Conservation (phyloP, 2,888 invertebrate species). For the Apamea sordens region DNA sequence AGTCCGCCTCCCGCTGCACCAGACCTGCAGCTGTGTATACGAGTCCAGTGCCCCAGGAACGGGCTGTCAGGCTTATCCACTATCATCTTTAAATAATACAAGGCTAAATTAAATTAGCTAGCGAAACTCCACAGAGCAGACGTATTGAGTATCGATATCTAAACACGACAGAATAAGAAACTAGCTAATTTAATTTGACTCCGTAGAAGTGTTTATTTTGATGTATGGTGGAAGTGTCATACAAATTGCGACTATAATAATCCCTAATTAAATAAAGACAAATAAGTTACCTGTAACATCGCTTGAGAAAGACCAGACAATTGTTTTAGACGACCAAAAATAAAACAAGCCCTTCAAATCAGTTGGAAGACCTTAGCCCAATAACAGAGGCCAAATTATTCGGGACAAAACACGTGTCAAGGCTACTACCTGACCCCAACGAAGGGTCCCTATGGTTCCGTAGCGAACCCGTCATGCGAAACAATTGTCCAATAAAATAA, state of each 20-base stretch:
- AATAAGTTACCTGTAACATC: background rate
- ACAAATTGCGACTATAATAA: background rate
- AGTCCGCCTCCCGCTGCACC: too few relatives aligned
- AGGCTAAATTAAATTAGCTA: too few relatives aligned
- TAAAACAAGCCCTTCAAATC: background rate
- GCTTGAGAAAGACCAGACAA: background rate
- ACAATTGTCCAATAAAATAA: constrained; percentile 67
- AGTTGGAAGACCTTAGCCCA: background rate
- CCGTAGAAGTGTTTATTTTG: too few relatives aligned
- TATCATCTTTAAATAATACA: too few relatives aligned
- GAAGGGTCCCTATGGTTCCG: constrained; percentile 32
- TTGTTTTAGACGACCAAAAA: background rate
- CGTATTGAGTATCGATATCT: too few relatives aligned
- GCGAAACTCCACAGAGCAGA: too few relatives aligned
- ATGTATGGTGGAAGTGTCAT: background rate
- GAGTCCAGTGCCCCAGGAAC: too few relatives aligned
- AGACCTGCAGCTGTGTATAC: too few relatives aligned
- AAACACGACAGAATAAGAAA: too few relatives aligned
- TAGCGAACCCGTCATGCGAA: constrained; percentile 25
- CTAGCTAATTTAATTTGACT: too few relatives aligned
- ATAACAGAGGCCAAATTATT: constrained; percentile 13
- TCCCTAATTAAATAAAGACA: background rate
- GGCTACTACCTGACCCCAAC: constrained; percentile 41
- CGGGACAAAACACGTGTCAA: constrained; percentile 30
- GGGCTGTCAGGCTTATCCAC: too few relatives aligned